Evolutionary conservation across 2,888 invertebrate genomes (phyloP).

Genomic region (Phengaris alcon): DNA sequence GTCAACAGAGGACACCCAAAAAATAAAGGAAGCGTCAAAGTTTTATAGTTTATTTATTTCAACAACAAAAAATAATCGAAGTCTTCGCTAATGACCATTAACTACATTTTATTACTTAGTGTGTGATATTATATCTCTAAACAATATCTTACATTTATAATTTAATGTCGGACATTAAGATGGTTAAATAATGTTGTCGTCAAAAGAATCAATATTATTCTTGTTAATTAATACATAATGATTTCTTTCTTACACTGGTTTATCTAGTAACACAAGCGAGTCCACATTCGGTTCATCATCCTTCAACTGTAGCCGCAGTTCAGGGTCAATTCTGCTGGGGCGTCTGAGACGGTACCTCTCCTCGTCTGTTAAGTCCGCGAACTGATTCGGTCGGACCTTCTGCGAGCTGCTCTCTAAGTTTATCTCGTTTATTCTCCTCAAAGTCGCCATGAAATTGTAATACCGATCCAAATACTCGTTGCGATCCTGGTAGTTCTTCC

Average conservation of each 20-base stretch:
- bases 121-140: too few species aligned
- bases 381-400: constrained; percentile 51
- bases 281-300: constrained; percentile 34
- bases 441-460: constrained; percentile 50
- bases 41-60: too few species aligned
- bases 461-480: constrained; percentile 50
- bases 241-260: neutral
- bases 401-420: constrained; percentile 44
- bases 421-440: constrained; percentile 50
- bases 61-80: too few species aligned
- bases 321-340: constrained; percentile 44
- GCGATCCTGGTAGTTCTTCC: constrained; percentile 45
- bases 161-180: too few species aligned
- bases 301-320: constrained; percentile 40
- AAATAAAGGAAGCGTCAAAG: too few species aligned
- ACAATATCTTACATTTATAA: too few species aligned
- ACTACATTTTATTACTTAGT: too few species aligned
- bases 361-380: constrained; percentile 50
- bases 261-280: constrained; percentile 26
- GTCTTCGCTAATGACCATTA: too few species aligned
- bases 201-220: too few species aligned
- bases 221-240: too few species aligned
- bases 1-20: too few species aligned
- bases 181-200: too few species aligned
- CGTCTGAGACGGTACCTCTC: constrained; percentile 40